Evolutionary conservation across 2,113 vertebrate genomes (phyloP).

Genomic region (Chionodraco myersi): DNA sequence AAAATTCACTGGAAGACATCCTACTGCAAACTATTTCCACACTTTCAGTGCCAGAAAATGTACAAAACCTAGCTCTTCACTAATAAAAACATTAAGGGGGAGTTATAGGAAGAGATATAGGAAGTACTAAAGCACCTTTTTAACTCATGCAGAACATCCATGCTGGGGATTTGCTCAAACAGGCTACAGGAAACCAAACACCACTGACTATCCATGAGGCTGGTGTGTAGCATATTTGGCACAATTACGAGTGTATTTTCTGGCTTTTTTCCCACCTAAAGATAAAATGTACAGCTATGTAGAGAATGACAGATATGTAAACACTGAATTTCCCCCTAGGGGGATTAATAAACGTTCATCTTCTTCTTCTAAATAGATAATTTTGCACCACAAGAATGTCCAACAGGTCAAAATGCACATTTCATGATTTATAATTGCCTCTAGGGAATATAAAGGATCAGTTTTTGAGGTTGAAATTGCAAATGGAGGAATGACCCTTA

Average conservation of each 20-base stretch:
- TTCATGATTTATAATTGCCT: conserved; percentile 7
- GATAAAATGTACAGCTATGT: conserved; percentile 11
- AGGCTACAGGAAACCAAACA: conserved; percentile 26
- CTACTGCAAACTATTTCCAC: conserved; percentile 20
- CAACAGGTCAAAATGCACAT: conserved; percentile 35
- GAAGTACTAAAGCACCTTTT: conserved; percentile 29
- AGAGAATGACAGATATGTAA: conserved; percentile 5
- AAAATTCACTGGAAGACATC: conserved; percentile 47
- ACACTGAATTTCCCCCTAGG: too few species aligned
- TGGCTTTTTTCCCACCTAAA: conserved; percentile 3
- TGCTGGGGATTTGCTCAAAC: conserved; percentile 44
- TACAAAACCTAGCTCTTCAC: conserved; percentile 19
- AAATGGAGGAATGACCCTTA: conserved; percentile 9
- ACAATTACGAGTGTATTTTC: conserved; percentile 25
- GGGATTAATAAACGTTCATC: too few species aligned
- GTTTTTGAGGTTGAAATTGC: not conserved
- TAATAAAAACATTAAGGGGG: conserved; percentile 33
- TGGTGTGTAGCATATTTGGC: conserved; percentile 48
- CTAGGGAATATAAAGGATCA: conserved; percentile 6
- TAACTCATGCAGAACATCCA: conserved; percentile 63
- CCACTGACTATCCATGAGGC: conserved; percentile 38
- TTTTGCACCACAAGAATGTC: conserved; percentile 33
- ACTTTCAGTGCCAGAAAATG: conserved; percentile 15
- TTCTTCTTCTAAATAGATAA: not conserved
- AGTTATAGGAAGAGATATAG: conserved; percentile 9